These are phyloP conservation scores for Holotrichia oblita DNA, from an alignment of 1,140 invertebrate species.

Conservation along the genomic window DNA sequence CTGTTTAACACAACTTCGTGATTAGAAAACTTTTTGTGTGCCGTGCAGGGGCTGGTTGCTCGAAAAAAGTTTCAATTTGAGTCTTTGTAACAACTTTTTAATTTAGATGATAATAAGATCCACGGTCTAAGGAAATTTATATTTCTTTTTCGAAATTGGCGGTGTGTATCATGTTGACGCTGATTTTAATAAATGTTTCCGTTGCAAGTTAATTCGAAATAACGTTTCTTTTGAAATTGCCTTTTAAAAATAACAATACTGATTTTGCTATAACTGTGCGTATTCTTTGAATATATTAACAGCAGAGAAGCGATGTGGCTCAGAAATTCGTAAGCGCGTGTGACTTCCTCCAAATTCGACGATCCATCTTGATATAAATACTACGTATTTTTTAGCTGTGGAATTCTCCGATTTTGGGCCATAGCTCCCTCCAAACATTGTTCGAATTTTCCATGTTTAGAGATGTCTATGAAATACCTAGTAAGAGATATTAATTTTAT, in stretches of 20 bases:
- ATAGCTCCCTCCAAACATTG: no score
- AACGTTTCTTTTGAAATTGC: not conserved
- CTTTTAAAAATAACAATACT: not conserved
- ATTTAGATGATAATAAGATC: constrained; percentile 30
- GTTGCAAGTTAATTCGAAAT: not conserved
- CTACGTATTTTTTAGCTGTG: no score
- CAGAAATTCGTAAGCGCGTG: no score
- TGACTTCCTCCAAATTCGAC: no score
- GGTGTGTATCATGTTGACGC: not conserved
- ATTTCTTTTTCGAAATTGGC: not conserved
- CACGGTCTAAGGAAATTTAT: not conserved
- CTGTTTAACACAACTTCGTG: constrained; percentile 24
- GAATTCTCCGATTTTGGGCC: no score
- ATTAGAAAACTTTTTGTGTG: constrained; percentile 30
- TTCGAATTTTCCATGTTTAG: no score
- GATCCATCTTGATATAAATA: no score
- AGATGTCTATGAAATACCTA: no score
- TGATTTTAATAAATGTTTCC: not conserved
- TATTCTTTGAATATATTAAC: no score
- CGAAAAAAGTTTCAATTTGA: not conserved
- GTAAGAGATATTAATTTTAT: no score
- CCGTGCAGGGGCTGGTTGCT: not conserved
- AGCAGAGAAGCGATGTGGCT: no score
- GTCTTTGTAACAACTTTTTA: constrained; percentile 34
- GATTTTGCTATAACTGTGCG: no score